phyloP scores from a whole-genome alignment of 2,113 vertebrate species.

The Elgaria multicarinata region DNA sequence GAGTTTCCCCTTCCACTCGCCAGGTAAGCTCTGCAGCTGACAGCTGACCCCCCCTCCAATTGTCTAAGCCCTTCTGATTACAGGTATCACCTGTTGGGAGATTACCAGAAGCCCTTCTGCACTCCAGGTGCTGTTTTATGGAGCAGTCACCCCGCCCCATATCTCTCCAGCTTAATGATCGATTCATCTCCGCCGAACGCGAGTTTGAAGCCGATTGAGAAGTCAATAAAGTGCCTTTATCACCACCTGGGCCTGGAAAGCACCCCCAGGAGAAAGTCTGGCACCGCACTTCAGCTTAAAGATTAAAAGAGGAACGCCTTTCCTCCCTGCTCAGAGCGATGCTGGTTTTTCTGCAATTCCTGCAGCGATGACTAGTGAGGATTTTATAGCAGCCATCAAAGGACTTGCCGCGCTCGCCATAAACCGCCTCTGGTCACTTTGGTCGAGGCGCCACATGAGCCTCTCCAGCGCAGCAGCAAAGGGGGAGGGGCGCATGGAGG shows the following conservation, averaged over 20 bases:
- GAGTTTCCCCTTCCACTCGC: conserved; percentile 3
- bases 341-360: not conserved
- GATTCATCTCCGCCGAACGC: not conserved
- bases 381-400: not conserved
- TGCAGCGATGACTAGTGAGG: not conserved
- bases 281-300: not conserved
- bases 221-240: not conserved
- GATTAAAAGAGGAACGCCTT: not conserved
- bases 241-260: not conserved
- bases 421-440: not conserved
- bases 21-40: rapidly evolving
- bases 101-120: not conserved
- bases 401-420: not conserved
- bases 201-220: not conserved
- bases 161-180: not conserved
- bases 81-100: conserved; percentile 1
- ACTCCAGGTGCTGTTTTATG: conserved; percentile 19
- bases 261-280: not conserved
- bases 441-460: no score
- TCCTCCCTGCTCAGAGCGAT: rapidly evolving
- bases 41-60: not conserved
- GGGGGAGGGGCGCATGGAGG: not conserved
- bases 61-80: not conserved
- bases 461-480: no score
- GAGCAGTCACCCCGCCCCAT: not conserved